These are phyloP conservation scores for Sula dactylatra DNA, from an alignment of 2,113 vertebrate genomes.

Conservation along the genomic window DNA sequence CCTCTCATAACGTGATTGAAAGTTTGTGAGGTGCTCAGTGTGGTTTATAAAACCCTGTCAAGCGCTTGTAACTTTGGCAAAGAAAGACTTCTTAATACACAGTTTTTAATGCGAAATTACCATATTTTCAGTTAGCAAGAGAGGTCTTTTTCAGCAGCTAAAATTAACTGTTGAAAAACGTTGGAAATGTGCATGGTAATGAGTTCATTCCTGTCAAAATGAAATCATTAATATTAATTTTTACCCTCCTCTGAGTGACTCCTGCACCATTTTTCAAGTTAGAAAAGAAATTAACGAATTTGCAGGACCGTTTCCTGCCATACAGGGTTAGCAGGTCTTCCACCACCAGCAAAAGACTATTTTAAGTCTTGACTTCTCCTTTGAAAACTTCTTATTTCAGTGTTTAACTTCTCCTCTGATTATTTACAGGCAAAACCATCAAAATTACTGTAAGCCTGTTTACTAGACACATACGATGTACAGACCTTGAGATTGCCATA, in stretches of 20 bases:
- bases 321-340: not conserved
- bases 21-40: conserved; percentile 51
- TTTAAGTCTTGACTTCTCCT: not conserved
- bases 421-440: not conserved
- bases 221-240: conserved; percentile 68
- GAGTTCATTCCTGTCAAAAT: conserved; percentile 65
- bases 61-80: conserved; percentile 58
- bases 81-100: conserved; percentile 65
- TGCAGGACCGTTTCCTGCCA: not conserved
- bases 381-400: not conserved
- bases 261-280: conserved; percentile 53
- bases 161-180: conserved; percentile 71
- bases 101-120: conserved; percentile 67
- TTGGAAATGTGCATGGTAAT: conserved; percentile 65
- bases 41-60: conserved; percentile 67
- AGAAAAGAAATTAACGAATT: conserved; percentile 25
- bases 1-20: conserved; percentile 57
- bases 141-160: conserved; percentile 67
- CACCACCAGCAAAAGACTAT: not conserved
- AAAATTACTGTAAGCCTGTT: not conserved
- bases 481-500: not conserved
- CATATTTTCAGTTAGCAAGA: conserved; percentile 63
- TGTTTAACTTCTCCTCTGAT: not conserved
- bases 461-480: not conserved
- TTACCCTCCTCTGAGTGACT: conserved; percentile 50